These are phyloP conservation scores for Synanthedon vespiformis DNA, from an alignment of 2,888 invertebrate genomes.

Conservation along the genomic window DNA sequence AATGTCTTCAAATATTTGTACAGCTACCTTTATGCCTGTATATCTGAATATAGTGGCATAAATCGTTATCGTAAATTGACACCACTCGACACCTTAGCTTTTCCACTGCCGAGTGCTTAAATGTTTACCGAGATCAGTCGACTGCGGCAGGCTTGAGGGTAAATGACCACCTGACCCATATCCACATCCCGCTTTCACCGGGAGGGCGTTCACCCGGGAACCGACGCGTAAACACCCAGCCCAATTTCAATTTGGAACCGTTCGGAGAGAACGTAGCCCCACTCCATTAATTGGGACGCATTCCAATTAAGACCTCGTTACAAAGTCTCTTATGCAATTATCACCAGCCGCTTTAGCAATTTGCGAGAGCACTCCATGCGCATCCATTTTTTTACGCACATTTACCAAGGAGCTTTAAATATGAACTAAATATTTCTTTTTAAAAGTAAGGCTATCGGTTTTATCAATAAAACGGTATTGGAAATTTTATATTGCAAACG, in stretches of 20 bases:
- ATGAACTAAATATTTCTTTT: background rate
- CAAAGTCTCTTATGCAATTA: constrained; percentile 61
- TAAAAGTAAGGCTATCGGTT: too few relatives aligned
- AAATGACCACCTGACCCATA: constrained; percentile 68
- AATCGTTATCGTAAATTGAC: constrained; percentile 4
- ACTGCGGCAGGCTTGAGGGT: constrained; percentile 46
- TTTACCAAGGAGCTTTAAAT: background rate
- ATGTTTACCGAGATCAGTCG: background rate
- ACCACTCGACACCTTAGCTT: constrained; percentile 1
- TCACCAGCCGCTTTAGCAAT: constrained; percentile 28
- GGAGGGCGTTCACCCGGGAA: constrained; percentile 62
- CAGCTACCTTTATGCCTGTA: background rate
- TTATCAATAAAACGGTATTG: too few relatives aligned
- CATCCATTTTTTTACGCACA: background rate
- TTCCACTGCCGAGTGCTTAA: background rate
- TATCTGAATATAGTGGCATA: background rate
- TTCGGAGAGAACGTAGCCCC: constrained; percentile 21
- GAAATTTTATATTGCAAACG: too few relatives aligned
- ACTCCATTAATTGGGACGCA: constrained; percentile 61
- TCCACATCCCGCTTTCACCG: constrained; percentile 58
- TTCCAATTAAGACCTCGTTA: constrained; percentile 66
- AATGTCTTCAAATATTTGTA: background rate
- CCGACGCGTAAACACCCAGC: constrained; percentile 50
- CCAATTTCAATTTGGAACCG: constrained; percentile 55
- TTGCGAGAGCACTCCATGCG: constrained; percentile 8